Base-by-base conservation (phyloP, 2,797 vertebrate genomes). In the Meda fulgida region DNA sequence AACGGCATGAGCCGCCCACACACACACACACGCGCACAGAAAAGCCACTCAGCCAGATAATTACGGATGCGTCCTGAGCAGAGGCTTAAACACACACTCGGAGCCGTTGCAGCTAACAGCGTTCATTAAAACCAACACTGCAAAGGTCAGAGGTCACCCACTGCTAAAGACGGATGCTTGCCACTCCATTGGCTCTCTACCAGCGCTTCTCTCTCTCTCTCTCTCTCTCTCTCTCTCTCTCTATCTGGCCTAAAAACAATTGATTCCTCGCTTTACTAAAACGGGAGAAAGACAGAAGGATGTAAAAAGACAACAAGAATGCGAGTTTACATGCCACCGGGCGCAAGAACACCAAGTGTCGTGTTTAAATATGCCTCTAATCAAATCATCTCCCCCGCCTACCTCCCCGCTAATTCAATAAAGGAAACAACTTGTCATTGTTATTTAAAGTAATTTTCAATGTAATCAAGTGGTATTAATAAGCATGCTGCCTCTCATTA, bases 401-500 rank as follows among this genome's bases (percentile, higher is more conserved):
- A 81, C 89, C 86, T 83, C 76, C 80, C 80, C 65, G 55, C 88
- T 93, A 93, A 93, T 89, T 92, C 89, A 92, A 93, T 91, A 90
- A 89, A 83, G 87, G 87, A 88, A 91, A 89, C 91, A 93, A 90
- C 92, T 91, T 82, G 67, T 85, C 90, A 89, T 80, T 85, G 85
- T 87, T 90, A 89, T 89, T 89, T 84, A 89, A 84, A 86, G 89
- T 85, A 85, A 89, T 83, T 91, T 91, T 89, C 92, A 88, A 89
- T 92, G 92, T 92, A 94, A 95, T 94, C 93, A 94, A 92, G 92
- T 92, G 91, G 90, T 92, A 93, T 94, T 94, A 94, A 93, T 91
- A 93, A 92, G 91, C 93, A 93, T 92, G 91, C 93, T 93, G 93
- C 92, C 94, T 93, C 92, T 93, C 93, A 94, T 95, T 94, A 94